Percentiles rank a stretch among this genome's conserved stretches.
These are phyloP conservation scores for Brachionus calyciflorus DNA, from an alignment of 1,140 invertebrate genomes.

Conservation along the genomic window DNA sequence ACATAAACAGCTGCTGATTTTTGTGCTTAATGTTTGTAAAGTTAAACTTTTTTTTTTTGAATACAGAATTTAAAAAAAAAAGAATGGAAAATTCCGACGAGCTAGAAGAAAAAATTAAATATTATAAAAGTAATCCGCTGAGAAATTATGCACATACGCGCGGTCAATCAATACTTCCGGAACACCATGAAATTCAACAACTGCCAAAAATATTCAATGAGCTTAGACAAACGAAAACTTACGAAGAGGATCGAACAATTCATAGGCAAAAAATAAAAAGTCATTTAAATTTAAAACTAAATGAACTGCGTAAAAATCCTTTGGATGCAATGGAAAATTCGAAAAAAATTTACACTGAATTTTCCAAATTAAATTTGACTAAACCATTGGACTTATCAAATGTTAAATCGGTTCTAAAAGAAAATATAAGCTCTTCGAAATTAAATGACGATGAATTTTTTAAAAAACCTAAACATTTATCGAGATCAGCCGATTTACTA, in stretches of 20 bases:
- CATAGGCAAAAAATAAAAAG: slow-evolving; percentile 26
- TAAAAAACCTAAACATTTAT: neutral
- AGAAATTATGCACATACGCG: slow-evolving; percentile 7
- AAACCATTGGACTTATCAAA: neutral
- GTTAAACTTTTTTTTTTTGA: neutral
- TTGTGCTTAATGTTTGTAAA: slow-evolving; percentile 14
- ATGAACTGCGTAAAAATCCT: neutral
- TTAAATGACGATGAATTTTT: neutral
- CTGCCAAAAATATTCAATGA: slow-evolving; percentile 32
- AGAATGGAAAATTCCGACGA: slow-evolving; percentile 5
- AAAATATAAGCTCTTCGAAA: neutral
- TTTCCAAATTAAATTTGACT: slow-evolving; percentile 18
- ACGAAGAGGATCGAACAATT: neutral
- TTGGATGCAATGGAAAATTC: slow-evolving; percentile 32
- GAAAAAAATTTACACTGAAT: slow-evolving; percentile 38
- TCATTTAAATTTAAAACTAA: neutral
- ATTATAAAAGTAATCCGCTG: slow-evolving; percentile 29
- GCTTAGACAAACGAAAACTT: neutral
- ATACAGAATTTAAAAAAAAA: neutral
- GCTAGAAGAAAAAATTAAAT: neutral
- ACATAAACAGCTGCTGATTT: slow-evolving; percentile 35
- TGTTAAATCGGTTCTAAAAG: slow-evolving; percentile 4
- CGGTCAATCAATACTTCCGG: neutral
- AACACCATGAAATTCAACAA: neutral
- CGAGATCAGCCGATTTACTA: slow-evolving; percentile 1